Evolutionary conservation across 2,113 vertebrate species (phyloP).

Genomic region (Microtus montanus): DNA sequence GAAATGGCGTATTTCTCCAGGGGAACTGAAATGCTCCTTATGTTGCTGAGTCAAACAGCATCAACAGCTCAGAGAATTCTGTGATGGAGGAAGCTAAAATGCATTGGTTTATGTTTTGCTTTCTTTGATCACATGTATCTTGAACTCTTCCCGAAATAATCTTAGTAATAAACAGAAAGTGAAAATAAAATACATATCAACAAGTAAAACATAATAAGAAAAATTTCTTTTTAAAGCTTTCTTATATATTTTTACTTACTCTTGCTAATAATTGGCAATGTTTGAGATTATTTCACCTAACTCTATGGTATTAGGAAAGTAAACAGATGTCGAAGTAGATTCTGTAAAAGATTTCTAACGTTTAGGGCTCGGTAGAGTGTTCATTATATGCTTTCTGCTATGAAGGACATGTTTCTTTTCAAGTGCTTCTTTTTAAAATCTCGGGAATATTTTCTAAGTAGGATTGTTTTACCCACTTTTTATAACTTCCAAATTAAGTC

Average conservation of each 20-base stretch:
- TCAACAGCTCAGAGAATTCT: neutral
- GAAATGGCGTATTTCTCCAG: neutral
- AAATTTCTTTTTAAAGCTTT: neutral
- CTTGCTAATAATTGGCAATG: neutral
- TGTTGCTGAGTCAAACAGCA: neutral
- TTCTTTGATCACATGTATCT: neutral
- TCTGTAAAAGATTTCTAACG: conserved; percentile 10
- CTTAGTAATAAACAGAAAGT: neutral
- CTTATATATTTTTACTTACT: neutral
- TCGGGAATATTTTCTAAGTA: neutral
- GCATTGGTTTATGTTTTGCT: neutral
- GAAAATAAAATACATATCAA: neutral
- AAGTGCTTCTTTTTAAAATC: neutral
- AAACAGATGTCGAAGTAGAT: neutral
- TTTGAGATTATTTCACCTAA: conserved; percentile 36
- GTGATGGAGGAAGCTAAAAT: neutral
- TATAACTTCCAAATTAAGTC: neutral
- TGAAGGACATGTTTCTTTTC: neutral
- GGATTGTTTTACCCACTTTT: conserved; percentile 1
- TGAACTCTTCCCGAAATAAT: neutral
- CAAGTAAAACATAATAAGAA: neutral
- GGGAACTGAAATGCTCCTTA: neutral
- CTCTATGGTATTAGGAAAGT: neutral
- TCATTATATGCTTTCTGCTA: neutral
- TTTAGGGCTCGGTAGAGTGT: neutral